A percentile compares a stretch with the other conserved stretches of the same genome.
phyloP scores from a whole-genome alignment of 2,888 invertebrate species.

The Stenichneumon culpator region DNA sequence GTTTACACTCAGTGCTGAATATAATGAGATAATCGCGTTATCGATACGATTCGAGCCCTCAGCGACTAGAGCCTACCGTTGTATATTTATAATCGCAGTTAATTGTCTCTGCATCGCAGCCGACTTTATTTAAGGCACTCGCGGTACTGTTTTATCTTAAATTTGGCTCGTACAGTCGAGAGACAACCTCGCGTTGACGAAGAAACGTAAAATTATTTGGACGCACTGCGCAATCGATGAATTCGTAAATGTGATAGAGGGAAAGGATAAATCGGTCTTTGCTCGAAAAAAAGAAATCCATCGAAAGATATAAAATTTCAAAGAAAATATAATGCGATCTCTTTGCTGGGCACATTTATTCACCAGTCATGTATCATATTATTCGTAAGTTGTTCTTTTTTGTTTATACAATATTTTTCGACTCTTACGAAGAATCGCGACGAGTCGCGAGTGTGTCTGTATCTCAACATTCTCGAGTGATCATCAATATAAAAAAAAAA shows the following conservation, averaged over 20 bases:
- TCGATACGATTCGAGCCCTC: constrained; percentile 2
- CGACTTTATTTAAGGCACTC: constrained; percentile 41
- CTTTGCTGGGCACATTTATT: constrained; percentile 81
- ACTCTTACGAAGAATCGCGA: constrained; percentile 33
- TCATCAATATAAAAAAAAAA: constrained; percentile 67
- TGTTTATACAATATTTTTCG: constrained; percentile 27
- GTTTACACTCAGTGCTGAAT: neutral
- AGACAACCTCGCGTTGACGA: neutral
- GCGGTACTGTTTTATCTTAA: constrained; percentile 15
- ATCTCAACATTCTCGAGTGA: constrained; percentile 55
- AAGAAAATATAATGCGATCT: constrained; percentile 56
- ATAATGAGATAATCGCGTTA: neutral
- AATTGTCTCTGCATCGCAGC: neutral
- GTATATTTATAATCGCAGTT: constrained; percentile 3
- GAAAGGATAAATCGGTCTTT: neutral
- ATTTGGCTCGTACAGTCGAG: neutral
- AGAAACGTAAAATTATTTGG: neutral
- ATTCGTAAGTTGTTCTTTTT: constrained; percentile 65
- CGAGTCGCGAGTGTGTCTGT: constrained; percentile 31
- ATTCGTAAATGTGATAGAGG: neutral
- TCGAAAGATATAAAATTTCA: constrained; percentile 11
- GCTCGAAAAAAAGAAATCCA: neutral
- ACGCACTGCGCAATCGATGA: neutral
- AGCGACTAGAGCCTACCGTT: constrained; percentile 17
- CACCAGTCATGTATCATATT: constrained; percentile 79